A percentile compares a stretch with the other conserved stretches of the same genome.
These are phyloP conservation scores for Riparia riparia DNA, from an alignment of 2,113 vertebrate genomes.

Conservation along the genomic window DNA sequence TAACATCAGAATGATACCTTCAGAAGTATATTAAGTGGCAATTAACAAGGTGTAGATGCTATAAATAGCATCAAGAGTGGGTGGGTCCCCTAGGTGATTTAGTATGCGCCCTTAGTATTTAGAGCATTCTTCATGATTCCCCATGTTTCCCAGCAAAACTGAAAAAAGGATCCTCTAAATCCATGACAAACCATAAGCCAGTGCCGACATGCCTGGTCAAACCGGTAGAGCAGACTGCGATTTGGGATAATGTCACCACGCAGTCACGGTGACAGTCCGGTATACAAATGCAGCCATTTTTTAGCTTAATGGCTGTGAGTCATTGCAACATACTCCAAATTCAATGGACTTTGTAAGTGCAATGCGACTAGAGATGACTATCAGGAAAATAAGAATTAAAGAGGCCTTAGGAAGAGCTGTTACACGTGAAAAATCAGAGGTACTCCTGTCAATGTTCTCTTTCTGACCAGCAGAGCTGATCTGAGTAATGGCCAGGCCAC, in stretches of 20 bases:
- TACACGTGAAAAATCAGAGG: neutral
- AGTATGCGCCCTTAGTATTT: neutral
- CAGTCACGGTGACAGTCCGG: fast-evolving
- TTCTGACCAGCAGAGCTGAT: neutral
- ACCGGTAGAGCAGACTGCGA: neutral
- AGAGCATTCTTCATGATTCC: neutral
- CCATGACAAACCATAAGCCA: neutral
- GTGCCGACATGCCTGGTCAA: neutral
- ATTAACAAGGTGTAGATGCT: neutral
- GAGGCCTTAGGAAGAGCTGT: neutral
- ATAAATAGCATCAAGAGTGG: neutral
- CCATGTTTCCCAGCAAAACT: neutral
- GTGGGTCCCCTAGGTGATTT: neutral
- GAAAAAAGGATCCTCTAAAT: neutral
- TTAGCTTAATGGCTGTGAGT: neutral
- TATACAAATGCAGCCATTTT: neutral
- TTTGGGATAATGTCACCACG: neutral
- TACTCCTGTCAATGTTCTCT: neutral
- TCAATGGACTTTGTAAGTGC: neutral
- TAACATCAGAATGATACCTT: neutral
- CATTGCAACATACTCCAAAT: neutral
- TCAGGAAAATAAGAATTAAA: neutral
- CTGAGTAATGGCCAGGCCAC: neutral
- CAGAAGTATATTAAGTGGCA: neutral
- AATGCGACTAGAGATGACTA: neutral